Evolutionary conservation across 2,888 invertebrate species (phyloP).

Genomic region (Rhagophthalmus giganteus): DNA sequence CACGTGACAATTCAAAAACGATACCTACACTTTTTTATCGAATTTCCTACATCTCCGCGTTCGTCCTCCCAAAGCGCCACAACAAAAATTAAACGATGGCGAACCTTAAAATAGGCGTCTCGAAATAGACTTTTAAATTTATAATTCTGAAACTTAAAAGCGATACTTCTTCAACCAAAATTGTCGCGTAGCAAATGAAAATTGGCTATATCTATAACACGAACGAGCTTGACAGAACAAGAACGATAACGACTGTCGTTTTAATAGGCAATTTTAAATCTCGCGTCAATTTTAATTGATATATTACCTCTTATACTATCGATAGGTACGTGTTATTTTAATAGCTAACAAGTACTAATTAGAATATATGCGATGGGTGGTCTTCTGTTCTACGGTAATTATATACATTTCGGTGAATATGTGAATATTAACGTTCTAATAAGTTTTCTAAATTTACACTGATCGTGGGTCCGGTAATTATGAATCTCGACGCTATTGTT

Average conservation of each 20-base stretch:
- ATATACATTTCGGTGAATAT: too few species aligned
- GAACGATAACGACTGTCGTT: slow-evolving; percentile 14
- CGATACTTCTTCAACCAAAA: not conserved
- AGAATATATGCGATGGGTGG: slow-evolving; percentile 8
- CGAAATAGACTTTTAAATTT: not conserved
- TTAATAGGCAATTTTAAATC: slow-evolving; percentile 9
- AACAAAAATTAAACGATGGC: too few species aligned
- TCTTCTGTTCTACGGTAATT: not conserved
- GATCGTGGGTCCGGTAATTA: not conserved
- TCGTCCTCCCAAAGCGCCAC: too few species aligned
- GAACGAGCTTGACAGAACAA: slow-evolving; percentile 10
- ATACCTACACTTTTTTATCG: too few species aligned
- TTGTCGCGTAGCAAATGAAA: slow-evolving; percentile 4
- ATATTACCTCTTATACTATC: slow-evolving; percentile 6
- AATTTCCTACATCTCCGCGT: too few species aligned
- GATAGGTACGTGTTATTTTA: slow-evolving; percentile 4
- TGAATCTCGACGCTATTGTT: slow-evolving; percentile 7
- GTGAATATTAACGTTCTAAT: too few species aligned
- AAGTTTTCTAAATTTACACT: slow-evolving; percentile 2
- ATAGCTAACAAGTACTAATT: slow-evolving; percentile 16
- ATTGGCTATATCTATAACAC: slow-evolving; percentile 3
- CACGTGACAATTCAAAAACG: too few species aligned
- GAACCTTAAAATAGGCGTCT: not conserved
- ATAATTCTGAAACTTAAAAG: not conserved
- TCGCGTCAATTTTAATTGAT: slow-evolving; percentile 15